These are phyloP conservation scores for Vollenhovia emeryi DNA, from an alignment of 1,140 invertebrate species.

Conservation along the genomic window DNA sequence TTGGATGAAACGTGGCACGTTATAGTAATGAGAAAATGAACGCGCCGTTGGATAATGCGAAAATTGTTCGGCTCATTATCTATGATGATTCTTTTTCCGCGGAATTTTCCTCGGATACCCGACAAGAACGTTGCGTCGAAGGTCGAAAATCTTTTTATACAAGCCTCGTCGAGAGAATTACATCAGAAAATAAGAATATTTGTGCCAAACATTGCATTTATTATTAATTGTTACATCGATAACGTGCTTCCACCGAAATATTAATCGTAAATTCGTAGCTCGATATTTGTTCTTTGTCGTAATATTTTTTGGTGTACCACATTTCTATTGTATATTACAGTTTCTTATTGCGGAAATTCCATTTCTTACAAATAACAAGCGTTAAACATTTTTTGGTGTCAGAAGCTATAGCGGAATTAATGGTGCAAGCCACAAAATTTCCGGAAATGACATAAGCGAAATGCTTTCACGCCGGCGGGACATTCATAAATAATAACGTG, in stretches of 20 bases:
- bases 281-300: background rate
- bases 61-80: conserved; percentile 57
- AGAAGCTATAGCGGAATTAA: background rate
- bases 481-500: conserved; percentile 59
- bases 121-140: conserved; percentile 34
- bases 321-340: background rate
- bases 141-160: background rate
- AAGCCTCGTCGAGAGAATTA: background rate
- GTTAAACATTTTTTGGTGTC: background rate
- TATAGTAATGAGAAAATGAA: conserved; percentile 47
- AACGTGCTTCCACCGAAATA: background rate
- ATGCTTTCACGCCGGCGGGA: conserved; percentile 23
- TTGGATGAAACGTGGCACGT: background rate
- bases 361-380: background rate
- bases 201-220: background rate
- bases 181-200: conserved; percentile 17
- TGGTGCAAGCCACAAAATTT: background rate
- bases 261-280: background rate
- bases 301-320: background rate
- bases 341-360: background rate
- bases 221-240: conserved; percentile 24
- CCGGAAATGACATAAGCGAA: conserved; percentile 59
- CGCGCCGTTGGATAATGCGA: conserved; percentile 42
- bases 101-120: conserved; percentile 33
- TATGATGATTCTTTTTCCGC: conserved; percentile 44